A percentile compares a stretch with the other conserved stretches of the same genome.
Conservation (phyloP, 2,113 vertebrate genomes). For the Microcebus murinus region DNA sequence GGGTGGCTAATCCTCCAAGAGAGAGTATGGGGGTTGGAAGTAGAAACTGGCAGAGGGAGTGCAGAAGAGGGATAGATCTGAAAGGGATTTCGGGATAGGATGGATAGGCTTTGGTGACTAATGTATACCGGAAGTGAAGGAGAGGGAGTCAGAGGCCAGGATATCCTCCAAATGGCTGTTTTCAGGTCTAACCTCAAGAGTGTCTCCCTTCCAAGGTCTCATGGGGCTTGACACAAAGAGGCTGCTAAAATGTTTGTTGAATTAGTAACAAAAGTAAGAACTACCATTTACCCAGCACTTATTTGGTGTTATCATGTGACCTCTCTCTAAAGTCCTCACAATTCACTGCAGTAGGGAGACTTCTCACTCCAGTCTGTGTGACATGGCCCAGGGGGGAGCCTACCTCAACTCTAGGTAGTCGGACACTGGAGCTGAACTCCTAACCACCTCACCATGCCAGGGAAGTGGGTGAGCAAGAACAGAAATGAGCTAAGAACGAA, state of each 20-base stretch:
- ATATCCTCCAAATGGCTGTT: neutral
- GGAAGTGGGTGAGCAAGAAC: rapidly evolving
- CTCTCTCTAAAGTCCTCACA: neutral
- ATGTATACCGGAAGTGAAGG: neutral
- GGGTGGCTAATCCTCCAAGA: neutral
- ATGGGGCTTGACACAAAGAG: neutral
- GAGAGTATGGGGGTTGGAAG: neutral
- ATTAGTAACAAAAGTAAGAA: neutral
- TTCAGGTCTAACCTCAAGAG: neutral
- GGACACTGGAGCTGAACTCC: neutral
- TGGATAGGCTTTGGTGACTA: neutral
- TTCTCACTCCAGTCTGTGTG: rapidly evolving
- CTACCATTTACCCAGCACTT: neutral
- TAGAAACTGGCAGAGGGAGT: neutral
- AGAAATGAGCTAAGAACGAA: neutral
- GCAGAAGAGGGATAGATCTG: neutral
- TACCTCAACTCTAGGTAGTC: too few relatives aligned
- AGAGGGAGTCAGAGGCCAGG: neutral
- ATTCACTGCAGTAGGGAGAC: rapidly evolving
- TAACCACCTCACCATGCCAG: neutral
- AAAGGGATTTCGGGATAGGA: neutral
- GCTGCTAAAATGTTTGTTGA: neutral
- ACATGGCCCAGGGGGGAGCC: neutral
- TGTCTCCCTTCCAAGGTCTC: neutral
- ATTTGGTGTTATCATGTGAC: neutral